Percentiles rank a stretch among this genome's conserved stretches.
Conservation (phyloP, 2,797 vertebrate genomes). For the Prunella strophiata region DNA sequence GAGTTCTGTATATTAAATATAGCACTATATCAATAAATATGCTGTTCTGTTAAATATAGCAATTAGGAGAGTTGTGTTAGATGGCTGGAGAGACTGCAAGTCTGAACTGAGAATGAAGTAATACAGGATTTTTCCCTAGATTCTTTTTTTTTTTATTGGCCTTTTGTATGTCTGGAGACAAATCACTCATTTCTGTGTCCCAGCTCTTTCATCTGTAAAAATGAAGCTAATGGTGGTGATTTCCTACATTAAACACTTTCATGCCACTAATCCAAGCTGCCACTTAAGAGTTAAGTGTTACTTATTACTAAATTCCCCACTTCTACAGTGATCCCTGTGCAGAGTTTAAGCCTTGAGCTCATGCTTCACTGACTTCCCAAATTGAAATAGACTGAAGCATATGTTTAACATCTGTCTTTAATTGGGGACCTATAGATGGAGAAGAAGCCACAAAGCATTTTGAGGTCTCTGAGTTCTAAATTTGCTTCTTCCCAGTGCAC, state of each 20-base stretch:
- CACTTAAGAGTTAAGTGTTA: conserved; percentile 29
- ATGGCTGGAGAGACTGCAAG: neutral
- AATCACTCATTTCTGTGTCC: neutral
- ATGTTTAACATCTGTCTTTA: conserved; percentile 57
- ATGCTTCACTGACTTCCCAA: conserved; percentile 11
- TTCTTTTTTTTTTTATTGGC: neutral
- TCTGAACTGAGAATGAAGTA: neutral
- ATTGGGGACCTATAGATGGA: conserved; percentile 11
- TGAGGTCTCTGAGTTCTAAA: neutral
- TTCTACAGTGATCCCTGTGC: neutral
- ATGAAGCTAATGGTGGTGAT: conserved; percentile 17
- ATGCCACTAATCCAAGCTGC: neutral
- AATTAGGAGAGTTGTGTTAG: neutral
- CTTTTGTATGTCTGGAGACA: neutral
- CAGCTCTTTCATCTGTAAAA: neutral
- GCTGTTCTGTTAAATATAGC: neutral
- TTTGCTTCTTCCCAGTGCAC: neutral
- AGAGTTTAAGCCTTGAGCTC: neutral
- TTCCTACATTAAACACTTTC: conserved; percentile 8
- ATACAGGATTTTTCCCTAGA: neutral
- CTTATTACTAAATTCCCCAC: conserved; percentile 24
- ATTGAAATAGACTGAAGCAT: conserved; percentile 45
- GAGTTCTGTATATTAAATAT: too few species aligned
- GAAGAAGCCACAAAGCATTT: neutral
- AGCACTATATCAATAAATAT: too few species aligned